These are phyloP conservation scores for Heteractis magnifica DNA, from an alignment of 92 coral and sea anemone species.

Conservation along the genomic window DNA sequence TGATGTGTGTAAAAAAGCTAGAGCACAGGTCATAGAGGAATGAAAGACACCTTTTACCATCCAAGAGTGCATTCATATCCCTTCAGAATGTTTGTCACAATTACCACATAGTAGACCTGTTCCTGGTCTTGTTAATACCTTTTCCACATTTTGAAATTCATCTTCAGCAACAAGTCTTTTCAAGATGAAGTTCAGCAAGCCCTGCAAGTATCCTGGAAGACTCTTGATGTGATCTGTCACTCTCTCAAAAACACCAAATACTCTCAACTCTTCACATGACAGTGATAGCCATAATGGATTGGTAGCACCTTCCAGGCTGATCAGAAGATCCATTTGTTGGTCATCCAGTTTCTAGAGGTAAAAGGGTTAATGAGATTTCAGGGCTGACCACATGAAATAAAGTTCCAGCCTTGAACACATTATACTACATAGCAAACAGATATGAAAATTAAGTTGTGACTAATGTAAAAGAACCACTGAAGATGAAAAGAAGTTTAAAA, in stretches of 20 bases:
- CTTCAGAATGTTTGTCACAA: too few relatives aligned
- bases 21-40: too few relatives aligned
- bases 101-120: too few relatives aligned
- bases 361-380: neutral
- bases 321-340: conserved; percentile 61
- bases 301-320: conserved; percentile 51
- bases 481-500: too few relatives aligned
- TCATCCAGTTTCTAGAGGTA: conserved; percentile 62
- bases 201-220: conserved; percentile 55
- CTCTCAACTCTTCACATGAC: conserved; percentile 75
- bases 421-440: too few relatives aligned
- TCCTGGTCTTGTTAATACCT: conserved; percentile 32
- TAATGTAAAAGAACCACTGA: too few relatives aligned
- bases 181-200: conserved; percentile 63
- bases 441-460: too few relatives aligned
- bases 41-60: too few relatives aligned
- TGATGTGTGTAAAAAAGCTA: too few relatives aligned
- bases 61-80: too few relatives aligned
- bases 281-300: conserved; percentile 76
- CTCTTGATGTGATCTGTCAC: conserved; percentile 68
- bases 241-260: conserved; percentile 81
- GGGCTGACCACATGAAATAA: neutral
- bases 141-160: conserved; percentile 54
- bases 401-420: too few relatives aligned
- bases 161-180: conserved; percentile 65